Conservation (phyloP, 1,140 invertebrate species). For the Zaprionus camerounensis region DNA sequence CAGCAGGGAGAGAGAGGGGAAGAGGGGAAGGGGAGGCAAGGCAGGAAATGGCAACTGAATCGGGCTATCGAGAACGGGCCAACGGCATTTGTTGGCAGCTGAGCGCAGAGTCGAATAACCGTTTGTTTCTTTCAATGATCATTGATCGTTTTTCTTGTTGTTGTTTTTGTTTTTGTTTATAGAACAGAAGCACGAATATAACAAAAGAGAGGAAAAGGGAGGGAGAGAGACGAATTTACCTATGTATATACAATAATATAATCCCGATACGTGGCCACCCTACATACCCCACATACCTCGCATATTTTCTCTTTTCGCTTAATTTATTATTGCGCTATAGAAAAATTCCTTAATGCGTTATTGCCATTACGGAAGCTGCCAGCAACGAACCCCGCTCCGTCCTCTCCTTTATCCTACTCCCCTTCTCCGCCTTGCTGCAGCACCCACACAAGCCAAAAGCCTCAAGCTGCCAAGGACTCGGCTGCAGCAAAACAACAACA, state of each 20-base stretch:
- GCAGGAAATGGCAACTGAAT: slow-evolving; percentile 4
- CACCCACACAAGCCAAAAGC: neutral
- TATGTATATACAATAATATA: neutral
- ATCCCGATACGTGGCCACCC: slow-evolving; percentile 2
- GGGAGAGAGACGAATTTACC: neutral
- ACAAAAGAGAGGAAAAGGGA: no score
- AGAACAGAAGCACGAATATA: no score
- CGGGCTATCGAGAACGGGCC: neutral
- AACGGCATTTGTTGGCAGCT: slow-evolving; percentile 20
- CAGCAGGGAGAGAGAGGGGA: neutral
- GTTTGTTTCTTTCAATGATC: neutral
- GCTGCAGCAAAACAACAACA: slow-evolving; percentile 5
- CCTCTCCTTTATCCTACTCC: neutral
- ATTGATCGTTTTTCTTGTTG: neutral
- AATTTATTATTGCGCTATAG: slow-evolving; percentile 37
- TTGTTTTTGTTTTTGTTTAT: slow-evolving; percentile 13
- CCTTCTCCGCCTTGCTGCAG: neutral
- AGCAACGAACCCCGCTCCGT: neutral
- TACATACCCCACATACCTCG: neutral
- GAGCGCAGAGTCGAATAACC: slow-evolving; percentile 1
- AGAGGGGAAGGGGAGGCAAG: neutral
- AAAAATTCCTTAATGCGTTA: slow-evolving; percentile 19
- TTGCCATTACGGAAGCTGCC: slow-evolving; percentile 6
- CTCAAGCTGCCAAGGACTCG: slow-evolving; percentile 19
- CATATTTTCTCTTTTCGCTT: slow-evolving; percentile 13